phyloP scores from a whole-genome alignment of 2,113 vertebrate genomes.

The Nerophis ophidion region DNA sequence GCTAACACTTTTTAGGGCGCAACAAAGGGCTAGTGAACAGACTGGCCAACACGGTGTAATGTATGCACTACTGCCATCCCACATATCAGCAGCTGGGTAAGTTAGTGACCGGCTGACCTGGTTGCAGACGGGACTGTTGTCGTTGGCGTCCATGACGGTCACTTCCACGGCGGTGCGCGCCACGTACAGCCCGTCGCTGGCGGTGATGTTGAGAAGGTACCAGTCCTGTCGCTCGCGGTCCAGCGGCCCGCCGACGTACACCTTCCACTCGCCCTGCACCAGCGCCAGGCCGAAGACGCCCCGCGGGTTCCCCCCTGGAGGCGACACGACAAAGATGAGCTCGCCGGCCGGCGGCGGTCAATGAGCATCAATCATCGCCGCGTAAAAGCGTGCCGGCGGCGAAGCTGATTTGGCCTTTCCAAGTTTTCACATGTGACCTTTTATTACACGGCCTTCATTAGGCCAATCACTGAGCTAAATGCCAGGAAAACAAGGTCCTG shows the following conservation, averaged over 20 bases:
- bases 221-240: slow-evolving; percentile 90
- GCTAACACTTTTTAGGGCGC: not conserved
- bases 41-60: too few relatives aligned
- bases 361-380: slow-evolving; percentile 27
- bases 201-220: slow-evolving; percentile 91
- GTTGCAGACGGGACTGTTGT: slow-evolving; percentile 90
- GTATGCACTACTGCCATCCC: too few relatives aligned
- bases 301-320: slow-evolving; percentile 82
- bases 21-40: too few relatives aligned
- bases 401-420: slow-evolving; percentile 13
- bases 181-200: slow-evolving; percentile 89
- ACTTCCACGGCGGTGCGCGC: slow-evolving; percentile 86
- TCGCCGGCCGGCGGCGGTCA: slow-evolving; percentile 18
- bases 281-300: slow-evolving; percentile 86
- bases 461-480: slow-evolving; percentile 37
- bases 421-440: slow-evolving; percentile 35
- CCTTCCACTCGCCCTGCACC: slow-evolving; percentile 91
- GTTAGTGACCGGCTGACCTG: slow-evolving; percentile 75
- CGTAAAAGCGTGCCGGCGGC: slow-evolving; percentile 6
- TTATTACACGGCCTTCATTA: slow-evolving; percentile 31
- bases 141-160: slow-evolving; percentile 86
- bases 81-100: too few relatives aligned
- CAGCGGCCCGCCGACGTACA: slow-evolving; percentile 87
- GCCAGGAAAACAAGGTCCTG: slow-evolving; percentile 26
- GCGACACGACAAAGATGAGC: not conserved